Evolutionary conservation across 2,113 vertebrate genomes (phyloP), one percentile per base, ranked within the genome.

Genomic region (Orycteropus afer): DNA sequence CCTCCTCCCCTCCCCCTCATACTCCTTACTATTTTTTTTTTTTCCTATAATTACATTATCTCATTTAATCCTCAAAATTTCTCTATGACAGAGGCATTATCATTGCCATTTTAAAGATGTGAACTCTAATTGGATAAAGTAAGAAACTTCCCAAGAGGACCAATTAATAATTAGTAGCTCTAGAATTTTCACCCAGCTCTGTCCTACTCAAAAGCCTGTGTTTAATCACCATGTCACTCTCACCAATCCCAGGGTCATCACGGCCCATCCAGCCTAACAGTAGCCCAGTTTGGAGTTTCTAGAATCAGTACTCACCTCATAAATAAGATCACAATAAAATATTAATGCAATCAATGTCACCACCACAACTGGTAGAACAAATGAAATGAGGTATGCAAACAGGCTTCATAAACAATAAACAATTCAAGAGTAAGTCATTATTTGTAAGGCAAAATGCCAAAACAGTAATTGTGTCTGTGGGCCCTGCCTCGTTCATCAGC

Each of bases 291-390:
- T 7, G 45, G 47, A 45, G 22, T 7, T 80, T 59, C 83, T 42
- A 7, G 8, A 22, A 10, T 73, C n/a, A 23, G 22, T 12, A 23
- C 23, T 51, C 29, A 12, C 59, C 49, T 9, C 9, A 1, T 40
- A 5, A 2, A 5, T 5, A 32, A 29, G n/a, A 49, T 32, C 22
- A 8, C 63, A 15, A 1, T 23, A 17, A 55, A 18, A 37, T 0
- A 2, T 32, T 0, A 25, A 1, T 13, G 40, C 27, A 49, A 1
- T 37, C 22, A 0, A 0, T 0, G 1, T 20, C 27, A 17, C 34
- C 23, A 34, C 6, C 29, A 17, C 0, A 2, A 42, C 47, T 27
- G 1, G 22, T 6, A 20, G 42, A 47, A 45, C 42, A 22, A 14
- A 6, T 1, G 2, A 49, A 32, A 3, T 15, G 2, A 20, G 55